phyloP scores from a whole-genome alignment of 2,113 vertebrate species.

The Megaceryle maxima region DNA sequence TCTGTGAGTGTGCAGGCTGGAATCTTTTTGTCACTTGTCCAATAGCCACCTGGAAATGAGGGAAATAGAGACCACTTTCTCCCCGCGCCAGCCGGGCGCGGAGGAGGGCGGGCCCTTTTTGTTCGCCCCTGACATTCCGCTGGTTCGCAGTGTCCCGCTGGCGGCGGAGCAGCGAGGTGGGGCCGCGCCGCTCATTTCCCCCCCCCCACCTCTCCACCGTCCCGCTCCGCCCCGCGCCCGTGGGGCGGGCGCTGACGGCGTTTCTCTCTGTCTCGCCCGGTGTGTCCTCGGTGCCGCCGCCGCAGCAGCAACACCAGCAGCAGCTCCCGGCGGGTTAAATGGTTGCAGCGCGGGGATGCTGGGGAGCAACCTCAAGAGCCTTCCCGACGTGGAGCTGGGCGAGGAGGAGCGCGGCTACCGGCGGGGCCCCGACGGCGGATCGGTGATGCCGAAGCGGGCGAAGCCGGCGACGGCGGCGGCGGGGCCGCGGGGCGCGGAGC shows the following conservation, averaged over 20 bases:
- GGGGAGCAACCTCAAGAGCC: constrained; percentile 84
- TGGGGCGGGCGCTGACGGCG: constrained; percentile 16
- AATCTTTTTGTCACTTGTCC: too few species aligned
- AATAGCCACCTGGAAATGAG: too few species aligned
- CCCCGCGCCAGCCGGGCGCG: background rate
- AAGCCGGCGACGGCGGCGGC: background rate
- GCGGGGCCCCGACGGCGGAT: constrained; percentile 54
- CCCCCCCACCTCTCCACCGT: background rate
- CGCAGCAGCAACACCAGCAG: constrained; percentile 33
- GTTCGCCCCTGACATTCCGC: constrained; percentile 27
- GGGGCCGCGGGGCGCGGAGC: constrained; percentile 78
- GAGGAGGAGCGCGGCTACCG: constrained; percentile 72
- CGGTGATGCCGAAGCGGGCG: constrained; percentile 83
- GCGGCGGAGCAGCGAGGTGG: background rate
- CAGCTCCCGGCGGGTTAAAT: constrained; percentile 80
- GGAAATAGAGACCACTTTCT: too few species aligned
- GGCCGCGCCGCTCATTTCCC: background rate
- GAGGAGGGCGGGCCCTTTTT: constrained; percentile 21
- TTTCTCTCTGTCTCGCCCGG: background rate
- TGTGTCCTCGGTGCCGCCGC: background rate
- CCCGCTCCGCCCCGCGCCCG: background rate
- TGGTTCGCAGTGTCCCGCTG: constrained; percentile 14
- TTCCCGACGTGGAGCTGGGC: constrained; percentile 75
- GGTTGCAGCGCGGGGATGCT: constrained; percentile 86
- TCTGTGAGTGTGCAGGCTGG: too few species aligned